Evolutionary conservation across 2,113 vertebrate genomes (phyloP).

Genomic region (Greenwoodochromis staneri): DNA sequence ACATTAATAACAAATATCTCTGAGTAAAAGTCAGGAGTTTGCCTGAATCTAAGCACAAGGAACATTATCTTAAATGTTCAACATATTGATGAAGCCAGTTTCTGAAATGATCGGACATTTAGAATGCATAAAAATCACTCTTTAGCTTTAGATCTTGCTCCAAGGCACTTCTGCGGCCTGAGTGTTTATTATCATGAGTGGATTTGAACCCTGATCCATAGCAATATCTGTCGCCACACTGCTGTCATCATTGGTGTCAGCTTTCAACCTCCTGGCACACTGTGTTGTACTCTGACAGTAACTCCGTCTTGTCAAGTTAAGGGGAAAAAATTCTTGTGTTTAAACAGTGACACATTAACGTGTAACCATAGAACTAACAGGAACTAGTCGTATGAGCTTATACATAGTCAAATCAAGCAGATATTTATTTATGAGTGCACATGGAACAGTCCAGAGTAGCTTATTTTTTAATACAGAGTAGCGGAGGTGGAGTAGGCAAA

Average conservation of each 20-base stretch:
- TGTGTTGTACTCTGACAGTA: not conserved
- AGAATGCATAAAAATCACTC: not conserved
- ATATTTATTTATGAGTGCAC: not conserved
- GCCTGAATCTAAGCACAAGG: not conserved
- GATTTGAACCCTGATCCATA: not conserved
- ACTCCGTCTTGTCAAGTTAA: not conserved
- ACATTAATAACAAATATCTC: not conserved
- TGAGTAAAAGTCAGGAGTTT: not conserved
- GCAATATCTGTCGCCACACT: not conserved
- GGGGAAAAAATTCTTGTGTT: not conserved
- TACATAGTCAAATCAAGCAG: not conserved
- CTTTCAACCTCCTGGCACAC: constrained; percentile 25
- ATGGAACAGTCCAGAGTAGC: not conserved
- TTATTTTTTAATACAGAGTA: not conserved
- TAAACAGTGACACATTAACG: not conserved
- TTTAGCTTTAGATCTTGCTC: not conserved
- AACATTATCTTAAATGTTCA: not conserved
- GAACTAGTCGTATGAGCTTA: not conserved
- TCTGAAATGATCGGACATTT: not conserved
- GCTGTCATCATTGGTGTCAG: constrained; percentile 15
- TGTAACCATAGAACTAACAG: not conserved
- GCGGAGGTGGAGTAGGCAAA: not conserved
- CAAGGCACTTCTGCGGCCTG: not conserved
- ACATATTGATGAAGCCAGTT: not conserved
- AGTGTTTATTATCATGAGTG: not conserved